Conservation (phyloP, 2,113 vertebrate genomes). For the Mormyrus lacerda region DNA sequence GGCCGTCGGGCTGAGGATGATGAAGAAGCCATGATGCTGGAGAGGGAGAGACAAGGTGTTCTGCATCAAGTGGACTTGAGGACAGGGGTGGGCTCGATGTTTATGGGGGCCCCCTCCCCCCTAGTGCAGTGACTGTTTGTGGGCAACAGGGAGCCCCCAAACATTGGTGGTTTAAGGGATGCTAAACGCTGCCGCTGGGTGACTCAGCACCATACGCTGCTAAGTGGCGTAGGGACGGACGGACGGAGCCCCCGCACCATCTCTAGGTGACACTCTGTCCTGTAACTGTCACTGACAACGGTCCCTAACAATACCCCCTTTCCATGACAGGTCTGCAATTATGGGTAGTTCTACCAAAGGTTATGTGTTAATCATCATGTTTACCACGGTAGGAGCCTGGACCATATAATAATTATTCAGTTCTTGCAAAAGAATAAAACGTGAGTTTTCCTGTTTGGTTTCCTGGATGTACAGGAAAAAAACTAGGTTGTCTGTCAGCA, state of each 20-base stretch:
- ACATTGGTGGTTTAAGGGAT: background rate
- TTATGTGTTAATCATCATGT: background rate
- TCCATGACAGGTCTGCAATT: background rate
- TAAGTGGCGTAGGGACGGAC: background rate
- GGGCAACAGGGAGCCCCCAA: background rate
- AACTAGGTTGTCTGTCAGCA: background rate
- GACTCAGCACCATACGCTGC: background rate
- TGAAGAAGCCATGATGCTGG: background rate
- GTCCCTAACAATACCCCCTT: background rate
- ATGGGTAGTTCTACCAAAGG: background rate
- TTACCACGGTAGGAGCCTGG: background rate
- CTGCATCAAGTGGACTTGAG: background rate
- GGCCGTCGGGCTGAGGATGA: background rate
- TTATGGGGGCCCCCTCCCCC: background rate
- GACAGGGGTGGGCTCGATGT: background rate
- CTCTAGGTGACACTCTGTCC: background rate
- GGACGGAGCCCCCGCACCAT: too few species aligned
- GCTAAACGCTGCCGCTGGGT: background rate
- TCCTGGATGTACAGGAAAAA: background rate
- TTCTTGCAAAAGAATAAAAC: background rate
- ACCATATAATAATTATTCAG: background rate
- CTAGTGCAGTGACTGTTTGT: background rate
- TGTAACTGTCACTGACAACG: background rate
- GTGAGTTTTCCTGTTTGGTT: background rate
- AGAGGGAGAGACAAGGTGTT: background rate